phyloP scores from a whole-genome alignment of 2,888 invertebrate species.

The Biston stratarius region DNA sequence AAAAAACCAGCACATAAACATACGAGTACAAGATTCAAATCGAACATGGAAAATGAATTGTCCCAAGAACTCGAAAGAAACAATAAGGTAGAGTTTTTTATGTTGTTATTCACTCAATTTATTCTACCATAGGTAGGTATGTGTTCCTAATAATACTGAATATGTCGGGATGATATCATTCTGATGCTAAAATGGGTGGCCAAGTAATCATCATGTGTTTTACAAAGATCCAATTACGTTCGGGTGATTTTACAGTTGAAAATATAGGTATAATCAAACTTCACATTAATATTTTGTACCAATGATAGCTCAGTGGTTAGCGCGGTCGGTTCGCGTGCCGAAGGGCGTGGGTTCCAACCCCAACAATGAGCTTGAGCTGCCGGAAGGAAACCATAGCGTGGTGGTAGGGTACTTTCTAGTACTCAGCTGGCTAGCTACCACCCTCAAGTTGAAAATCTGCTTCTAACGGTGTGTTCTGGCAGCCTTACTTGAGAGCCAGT shows the following conservation, averaged over 20 bases:
- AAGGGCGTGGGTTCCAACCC: too few relatives aligned
- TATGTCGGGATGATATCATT: conserved; percentile 48
- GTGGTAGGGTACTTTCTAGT: too few relatives aligned
- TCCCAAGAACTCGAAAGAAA: neutral
- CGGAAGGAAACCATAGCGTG: too few relatives aligned
- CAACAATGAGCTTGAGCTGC: too few relatives aligned
- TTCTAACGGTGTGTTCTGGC: too few relatives aligned
- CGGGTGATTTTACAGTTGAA: neutral
- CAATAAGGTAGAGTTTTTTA: neutral
- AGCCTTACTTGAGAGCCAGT: too few relatives aligned
- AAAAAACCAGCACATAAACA: neutral
- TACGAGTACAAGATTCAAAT: conserved; percentile 4
- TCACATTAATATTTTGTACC: too few relatives aligned
- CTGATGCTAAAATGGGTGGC: conserved; percentile 14
- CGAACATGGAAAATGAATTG: conserved; percentile 4
- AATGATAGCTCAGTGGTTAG: too few relatives aligned
- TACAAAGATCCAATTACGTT: conserved; percentile 1
- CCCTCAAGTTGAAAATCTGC: too few relatives aligned
- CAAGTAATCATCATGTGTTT: conserved; percentile 11
- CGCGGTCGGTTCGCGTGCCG: too few relatives aligned
- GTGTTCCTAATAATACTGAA: conserved; percentile 6
- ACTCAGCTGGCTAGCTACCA: too few relatives aligned
- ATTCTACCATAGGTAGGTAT: neutral
- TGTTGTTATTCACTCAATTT: neutral
- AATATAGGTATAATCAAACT: neutral